A percentile compares a stretch with the other conserved stretches of the same genome.
Conservation (phyloP, 2,888 invertebrate species). For the Sesamia inferens region DNA sequence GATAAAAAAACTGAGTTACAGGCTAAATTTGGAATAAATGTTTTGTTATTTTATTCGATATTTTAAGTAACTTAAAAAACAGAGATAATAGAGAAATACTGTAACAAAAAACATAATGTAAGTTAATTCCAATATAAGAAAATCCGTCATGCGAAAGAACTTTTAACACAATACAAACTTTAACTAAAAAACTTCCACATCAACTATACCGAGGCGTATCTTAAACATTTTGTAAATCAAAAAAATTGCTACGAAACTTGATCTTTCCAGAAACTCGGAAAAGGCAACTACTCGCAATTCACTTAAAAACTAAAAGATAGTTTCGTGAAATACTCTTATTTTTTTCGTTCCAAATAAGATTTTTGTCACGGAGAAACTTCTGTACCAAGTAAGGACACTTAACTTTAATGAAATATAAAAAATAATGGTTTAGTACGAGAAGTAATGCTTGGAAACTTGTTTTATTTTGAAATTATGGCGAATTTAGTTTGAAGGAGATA, state of each 20-base stretch:
- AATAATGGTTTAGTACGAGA: conserved; percentile 28
- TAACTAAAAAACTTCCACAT: conserved; percentile 28
- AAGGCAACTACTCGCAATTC: conserved; percentile 49
- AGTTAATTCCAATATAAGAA: not conserved
- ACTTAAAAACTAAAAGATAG: conserved; percentile 56
- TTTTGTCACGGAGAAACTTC: conserved; percentile 31
- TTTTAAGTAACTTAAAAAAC: not conserved
- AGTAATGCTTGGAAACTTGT: conserved; percentile 24
- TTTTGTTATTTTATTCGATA: not conserved
- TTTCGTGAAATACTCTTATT: conserved; percentile 33
- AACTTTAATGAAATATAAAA: conserved; percentile 46
- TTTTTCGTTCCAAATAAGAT: conserved; percentile 42
- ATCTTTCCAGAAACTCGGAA: conserved; percentile 45
- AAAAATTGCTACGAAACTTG: conserved; percentile 46
- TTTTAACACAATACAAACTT: conserved; percentile 51
- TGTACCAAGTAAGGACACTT: conserved; percentile 31
- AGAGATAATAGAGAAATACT: conserved; percentile 5
- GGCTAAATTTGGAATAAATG: not conserved
- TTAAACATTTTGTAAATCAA: conserved; percentile 52
- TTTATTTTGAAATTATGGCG: conserved; percentile 38
- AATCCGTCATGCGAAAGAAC: conserved; percentile 36
- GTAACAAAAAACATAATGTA: conserved; percentile 5
- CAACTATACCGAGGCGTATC: conserved; percentile 33
- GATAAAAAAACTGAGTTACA: not conserved
- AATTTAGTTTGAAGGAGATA: conserved; percentile 5